Evolutionary conservation across 1,140 invertebrate genomes (phyloP).

Genomic region (Vanessa tameamea): DNA sequence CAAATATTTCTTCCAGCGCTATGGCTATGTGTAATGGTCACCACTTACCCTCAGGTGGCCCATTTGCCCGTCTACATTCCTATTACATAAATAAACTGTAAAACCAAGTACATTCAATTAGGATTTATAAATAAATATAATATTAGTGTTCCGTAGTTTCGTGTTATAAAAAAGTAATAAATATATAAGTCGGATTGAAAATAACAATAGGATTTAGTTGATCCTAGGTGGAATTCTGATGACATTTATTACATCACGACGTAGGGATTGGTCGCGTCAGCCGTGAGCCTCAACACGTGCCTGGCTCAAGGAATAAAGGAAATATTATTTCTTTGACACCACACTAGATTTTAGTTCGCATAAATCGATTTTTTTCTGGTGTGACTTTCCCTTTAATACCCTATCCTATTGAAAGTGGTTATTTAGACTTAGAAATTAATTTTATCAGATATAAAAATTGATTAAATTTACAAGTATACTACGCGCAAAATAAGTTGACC

Average conservation of each 20-base stretch:
- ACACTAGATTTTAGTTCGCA: neutral
- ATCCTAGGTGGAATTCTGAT: neutral
- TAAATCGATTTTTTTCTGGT: too few relatives aligned
- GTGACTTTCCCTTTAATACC: too few relatives aligned
- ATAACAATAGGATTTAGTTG: neutral
- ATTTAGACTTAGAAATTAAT: too few relatives aligned
- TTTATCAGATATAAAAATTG: too few relatives aligned
- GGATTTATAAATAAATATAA: neutral
- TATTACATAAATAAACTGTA: neutral
- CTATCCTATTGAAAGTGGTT: too few relatives aligned
- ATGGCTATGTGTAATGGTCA: too few relatives aligned
- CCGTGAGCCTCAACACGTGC: neutral
- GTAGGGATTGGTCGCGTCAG: neutral
- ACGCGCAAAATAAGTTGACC: too few relatives aligned
- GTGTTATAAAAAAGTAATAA: neutral
- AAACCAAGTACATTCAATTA: neutral
- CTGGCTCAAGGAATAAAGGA: neutral
- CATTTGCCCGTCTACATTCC: too few relatives aligned
- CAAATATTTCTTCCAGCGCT: too few relatives aligned
- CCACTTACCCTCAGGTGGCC: too few relatives aligned
- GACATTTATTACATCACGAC: slow-evolving; percentile 10
- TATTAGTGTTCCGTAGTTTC: neutral
- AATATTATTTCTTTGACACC: slow-evolving; percentile 7
- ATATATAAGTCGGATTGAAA: slow-evolving; percentile 1
- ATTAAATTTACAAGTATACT: too few relatives aligned